Base-by-base conservation (phyloP, 1,140 invertebrate genomes). In the Drosophila erecta region DNA sequence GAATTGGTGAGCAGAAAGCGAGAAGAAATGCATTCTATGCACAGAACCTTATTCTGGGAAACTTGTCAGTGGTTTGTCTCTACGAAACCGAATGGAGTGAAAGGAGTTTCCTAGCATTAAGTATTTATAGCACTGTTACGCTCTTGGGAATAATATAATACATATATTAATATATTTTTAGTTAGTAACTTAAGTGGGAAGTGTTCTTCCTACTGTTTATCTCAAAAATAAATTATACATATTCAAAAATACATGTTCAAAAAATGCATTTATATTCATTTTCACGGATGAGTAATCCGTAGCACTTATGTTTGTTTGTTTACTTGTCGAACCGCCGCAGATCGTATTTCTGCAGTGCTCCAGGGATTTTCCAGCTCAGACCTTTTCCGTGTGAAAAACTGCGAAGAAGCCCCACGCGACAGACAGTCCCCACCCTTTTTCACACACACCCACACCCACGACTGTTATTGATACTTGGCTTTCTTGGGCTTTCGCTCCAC, bases 401-500 rank as follows among this genome's bases (percentile, higher is more conserved):
- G 35, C 17, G 15, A 51, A 17, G 72, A 75, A 86, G 83, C 83
- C 83, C 83, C 56, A 87, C 56, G 43, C 59, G 60, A 47, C 61
- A 35, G 38, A 66, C 53, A 49, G 51, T 81, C 44, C 57, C 50
- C 12, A 57, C 56, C 56, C 67, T 66, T 41, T 35, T 58, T 44
- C 53, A 67, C 41, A 60, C 60, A 62, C 57, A 84, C 57, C 61
- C 74, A 71, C 70, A 86, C 57, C 61, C 74, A 71, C 70, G 87
- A 72, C 65, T 79, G 83, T 78, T 76, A 87, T 87, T 87, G 79
- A 89, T 77, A 79, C 78, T 69, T 35, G 44, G 49, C 46, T 17
- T 17, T 17, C 17, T 17, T 71, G 76, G 84, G 84, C 84, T 87
- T 87, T 87, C 84, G 89, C 84, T 89, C 66, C 50, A 57, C 76